Percentiles rank a stretch among this genome's conserved stretches.
Evolutionary conservation across 2,113 vertebrate species (phyloP).

Genomic region (Pelodiscus sinensis): DNA sequence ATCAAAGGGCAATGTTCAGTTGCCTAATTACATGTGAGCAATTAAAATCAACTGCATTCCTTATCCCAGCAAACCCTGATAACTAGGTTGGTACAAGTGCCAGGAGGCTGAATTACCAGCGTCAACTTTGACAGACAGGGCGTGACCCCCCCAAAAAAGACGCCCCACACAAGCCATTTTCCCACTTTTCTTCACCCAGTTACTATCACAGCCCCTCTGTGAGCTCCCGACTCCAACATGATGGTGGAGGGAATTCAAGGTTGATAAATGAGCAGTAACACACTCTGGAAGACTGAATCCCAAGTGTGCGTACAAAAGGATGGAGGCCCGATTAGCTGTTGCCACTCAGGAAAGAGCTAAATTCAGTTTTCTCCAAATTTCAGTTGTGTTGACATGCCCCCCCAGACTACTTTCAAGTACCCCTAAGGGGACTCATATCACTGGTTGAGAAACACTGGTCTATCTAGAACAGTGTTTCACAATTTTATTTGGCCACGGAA

Average conservation of each 20-base stretch:
- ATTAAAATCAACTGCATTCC: neutral
- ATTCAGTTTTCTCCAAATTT: too few relatives aligned
- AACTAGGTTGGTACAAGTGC: neutral
- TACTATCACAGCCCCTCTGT: neutral
- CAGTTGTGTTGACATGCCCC: too few relatives aligned
- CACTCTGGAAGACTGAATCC: neutral
- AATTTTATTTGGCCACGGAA: too few relatives aligned
- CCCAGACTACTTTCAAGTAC: too few relatives aligned
- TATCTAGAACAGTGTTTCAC: too few relatives aligned
- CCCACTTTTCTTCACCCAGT: neutral
- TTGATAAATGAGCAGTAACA: neutral
- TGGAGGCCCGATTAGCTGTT: neutral
- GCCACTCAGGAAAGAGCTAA: neutral
- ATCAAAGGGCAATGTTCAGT: constrained; percentile 28
- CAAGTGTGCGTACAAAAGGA: neutral
- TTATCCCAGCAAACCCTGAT: neutral
- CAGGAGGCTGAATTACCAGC: neutral
- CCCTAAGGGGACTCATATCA: too few relatives aligned
- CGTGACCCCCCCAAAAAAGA: neutral
- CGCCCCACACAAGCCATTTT: neutral
- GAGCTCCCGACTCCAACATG: neutral
- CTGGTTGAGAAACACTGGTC: too few relatives aligned
- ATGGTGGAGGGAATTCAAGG: neutral
- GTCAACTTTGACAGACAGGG: neutral
- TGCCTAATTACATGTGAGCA: neutral